Evolutionary conservation across 2,113 vertebrate species (phyloP).

Genomic region (Ovibos moschatus): DNA sequence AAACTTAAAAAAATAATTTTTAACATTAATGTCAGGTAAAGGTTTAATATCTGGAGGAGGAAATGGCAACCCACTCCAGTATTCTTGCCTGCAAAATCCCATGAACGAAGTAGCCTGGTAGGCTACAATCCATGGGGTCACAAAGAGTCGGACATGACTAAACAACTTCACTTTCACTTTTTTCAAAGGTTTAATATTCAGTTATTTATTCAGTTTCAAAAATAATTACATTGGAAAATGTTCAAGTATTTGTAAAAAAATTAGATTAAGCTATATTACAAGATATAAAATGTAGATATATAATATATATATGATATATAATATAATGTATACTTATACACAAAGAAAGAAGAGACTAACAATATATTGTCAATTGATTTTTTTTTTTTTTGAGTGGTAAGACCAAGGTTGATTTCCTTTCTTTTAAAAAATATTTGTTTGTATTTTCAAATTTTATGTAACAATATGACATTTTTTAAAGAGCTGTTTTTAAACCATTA

Average conservation of each 20-base stretch:
- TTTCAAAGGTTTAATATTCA: neutral
- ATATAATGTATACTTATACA: neutral
- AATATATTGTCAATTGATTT: neutral
- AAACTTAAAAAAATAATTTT: constrained; percentile 1
- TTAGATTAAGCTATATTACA: neutral
- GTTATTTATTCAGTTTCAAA: constrained; percentile 8
- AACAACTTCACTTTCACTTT: neutral
- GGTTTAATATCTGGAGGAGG: neutral
- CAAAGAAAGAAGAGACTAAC: neutral
- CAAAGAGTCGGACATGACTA: neutral
- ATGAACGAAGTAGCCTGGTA: neutral
- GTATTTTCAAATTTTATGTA: constrained; percentile 6
- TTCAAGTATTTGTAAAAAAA: neutral
- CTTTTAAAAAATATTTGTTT: neutral
- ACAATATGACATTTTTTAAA: neutral
- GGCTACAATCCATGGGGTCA: neutral
- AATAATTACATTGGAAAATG: neutral
- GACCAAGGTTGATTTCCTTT: neutral
- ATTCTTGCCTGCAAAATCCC: neutral
- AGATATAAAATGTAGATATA: neutral
- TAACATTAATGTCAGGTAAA: neutral
- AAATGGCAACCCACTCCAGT: neutral
- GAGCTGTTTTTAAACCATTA: neutral
- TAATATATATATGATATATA: too few relatives aligned
- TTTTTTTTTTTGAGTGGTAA: neutral